Percentiles rank a stretch among this genome's conserved stretches.
These are phyloP conservation scores for Tipula lateralis DNA, from an alignment of 2,888 invertebrate species.

Conservation along the genomic window DNA sequence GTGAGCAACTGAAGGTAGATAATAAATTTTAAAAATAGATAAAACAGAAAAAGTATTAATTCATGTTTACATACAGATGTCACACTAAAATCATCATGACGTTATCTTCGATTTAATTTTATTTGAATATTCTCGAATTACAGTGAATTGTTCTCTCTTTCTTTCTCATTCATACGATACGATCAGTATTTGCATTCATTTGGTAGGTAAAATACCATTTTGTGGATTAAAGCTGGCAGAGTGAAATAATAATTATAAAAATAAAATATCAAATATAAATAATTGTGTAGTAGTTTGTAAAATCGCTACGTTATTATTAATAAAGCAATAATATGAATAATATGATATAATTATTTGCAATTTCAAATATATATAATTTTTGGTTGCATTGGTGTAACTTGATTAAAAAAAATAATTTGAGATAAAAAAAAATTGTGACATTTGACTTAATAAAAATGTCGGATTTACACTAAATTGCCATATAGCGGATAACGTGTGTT, in stretches of 20 bases:
- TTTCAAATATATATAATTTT: background rate
- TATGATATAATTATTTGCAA: background rate
- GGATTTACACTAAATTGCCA: background rate
- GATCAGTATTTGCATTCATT: conserved; percentile 3
- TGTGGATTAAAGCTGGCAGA: background rate
- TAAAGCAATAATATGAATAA: background rate
- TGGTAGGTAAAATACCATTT: background rate
- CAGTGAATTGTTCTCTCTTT: background rate
- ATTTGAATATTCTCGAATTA: conserved; percentile 24
- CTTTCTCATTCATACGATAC: background rate
- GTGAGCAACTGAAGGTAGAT: no score
- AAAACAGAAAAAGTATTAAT: background rate
- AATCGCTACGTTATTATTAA: background rate
- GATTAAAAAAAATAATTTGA: background rate
- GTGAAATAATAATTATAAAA: background rate
- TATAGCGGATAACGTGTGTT: background rate
- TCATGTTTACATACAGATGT: background rate
- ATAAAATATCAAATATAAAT: background rate
- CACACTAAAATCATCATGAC: background rate
- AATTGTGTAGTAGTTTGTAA: background rate
- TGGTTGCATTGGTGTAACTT: background rate
- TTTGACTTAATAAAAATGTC: conserved; percentile 24
- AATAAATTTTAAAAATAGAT: no score
- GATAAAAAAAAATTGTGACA: conserved; percentile 7
- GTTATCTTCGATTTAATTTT: background rate